Evolutionary conservation across 92 coral and sea anemone genomes (phyloP), one percentile per base, ranked within the genome.

Genomic region (Siderastrea radians): DNA sequence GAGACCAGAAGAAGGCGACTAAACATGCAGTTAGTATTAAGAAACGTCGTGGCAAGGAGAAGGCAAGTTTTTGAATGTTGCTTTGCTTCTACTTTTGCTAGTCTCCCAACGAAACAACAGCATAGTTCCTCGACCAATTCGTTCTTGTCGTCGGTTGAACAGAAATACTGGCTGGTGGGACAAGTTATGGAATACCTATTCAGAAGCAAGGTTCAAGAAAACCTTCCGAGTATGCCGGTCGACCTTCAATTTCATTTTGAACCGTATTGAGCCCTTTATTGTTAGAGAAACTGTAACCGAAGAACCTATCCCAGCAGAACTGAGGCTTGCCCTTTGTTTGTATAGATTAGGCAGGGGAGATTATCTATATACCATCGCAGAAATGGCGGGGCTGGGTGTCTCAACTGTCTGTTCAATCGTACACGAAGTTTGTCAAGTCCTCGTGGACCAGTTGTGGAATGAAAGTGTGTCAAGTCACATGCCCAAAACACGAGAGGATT

Each of bases 91-190:
- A 0, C 13, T 81, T 2, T 53, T 81, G 86, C 77, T 81, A 45
- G 68, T 81, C 61, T 81, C 86, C 64, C 86, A 81, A 51, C 12
- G 86, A 5, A 81, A 81, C 77, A 6, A 1, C 45, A 55, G 48
- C 47, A 43, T 44, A 26, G 79, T 44, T 5, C 68, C 69, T 52
- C 69, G 68, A 54, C 79, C 51, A 5, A 53, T 69, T 49, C 86
- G 89, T 72, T 90, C 86, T 64, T 84, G 93, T 84, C 82, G 93
- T 78, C 86, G 86, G 72, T 61, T 90, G 1, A 80, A 57, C 3
- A 76, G 89, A 84, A 89, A 89, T 67, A 68, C 85, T 43, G 89
- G 89, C 72, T 84, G 89, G 93, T 89, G 93, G 89, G 72, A 89
- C 49, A 72, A 26, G n/a, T 72, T 84, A 2, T 89, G 84, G 74